Evolutionary conservation across 2,113 vertebrate species (phyloP).

Genomic region (Sterrhoptilus dennistouni): DNA sequence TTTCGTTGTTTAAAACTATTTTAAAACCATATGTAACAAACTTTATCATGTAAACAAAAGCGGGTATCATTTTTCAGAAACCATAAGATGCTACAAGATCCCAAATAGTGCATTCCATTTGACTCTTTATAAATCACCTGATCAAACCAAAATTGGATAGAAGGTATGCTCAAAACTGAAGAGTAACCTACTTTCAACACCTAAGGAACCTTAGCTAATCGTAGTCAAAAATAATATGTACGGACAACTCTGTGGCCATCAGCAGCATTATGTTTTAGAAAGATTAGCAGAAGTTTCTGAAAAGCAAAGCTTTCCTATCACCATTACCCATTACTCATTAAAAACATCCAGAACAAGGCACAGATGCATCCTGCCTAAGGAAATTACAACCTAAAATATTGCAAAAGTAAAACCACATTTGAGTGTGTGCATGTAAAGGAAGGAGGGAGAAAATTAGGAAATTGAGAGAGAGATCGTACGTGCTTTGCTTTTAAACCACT

Average conservation of each 20-base stretch:
- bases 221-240: not conserved
- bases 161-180: not conserved
- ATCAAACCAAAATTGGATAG: not conserved
- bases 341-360: not conserved
- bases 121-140: not conserved
- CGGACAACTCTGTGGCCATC: not conserved
- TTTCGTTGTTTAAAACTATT: not conserved
- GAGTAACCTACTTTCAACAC: not conserved
- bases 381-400: not conserved
- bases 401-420: not conserved
- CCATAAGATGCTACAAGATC: not conserved
- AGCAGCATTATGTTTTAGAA: not conserved
- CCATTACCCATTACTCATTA: not conserved
- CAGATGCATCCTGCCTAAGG: not conserved
- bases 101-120: rapidly evolving
- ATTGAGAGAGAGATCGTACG: rapidly evolving
- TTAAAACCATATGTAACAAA: not conserved
- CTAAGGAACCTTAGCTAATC: not conserved
- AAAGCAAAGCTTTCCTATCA: not conserved
- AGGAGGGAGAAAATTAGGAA: not conserved
- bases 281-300: not conserved
- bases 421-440: not conserved
- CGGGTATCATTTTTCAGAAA: not conserved
- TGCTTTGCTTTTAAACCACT: not conserved
- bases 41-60: not conserved